Evolutionary conservation across 2,888 invertebrate species (phyloP).

Genomic region (Notocelia uddmanniana): DNA sequence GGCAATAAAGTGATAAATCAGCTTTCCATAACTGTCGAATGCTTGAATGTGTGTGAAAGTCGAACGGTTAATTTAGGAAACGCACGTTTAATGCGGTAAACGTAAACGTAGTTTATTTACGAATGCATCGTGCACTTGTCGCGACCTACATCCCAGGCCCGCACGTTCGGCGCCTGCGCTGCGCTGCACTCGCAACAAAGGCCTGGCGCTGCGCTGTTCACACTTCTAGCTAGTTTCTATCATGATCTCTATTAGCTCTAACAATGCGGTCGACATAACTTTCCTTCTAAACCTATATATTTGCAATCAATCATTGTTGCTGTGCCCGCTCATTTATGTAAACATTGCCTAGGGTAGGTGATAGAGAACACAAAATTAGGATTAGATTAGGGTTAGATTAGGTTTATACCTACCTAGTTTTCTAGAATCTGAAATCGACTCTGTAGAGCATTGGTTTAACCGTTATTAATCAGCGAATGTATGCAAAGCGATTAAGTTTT

Average conservation of each 20-base stretch:
- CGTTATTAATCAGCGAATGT: neutral
- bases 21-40: conserved; percentile 16
- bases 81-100: conserved; percentile 26
- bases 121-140: conserved; percentile 72
- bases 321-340: conserved; percentile 58
- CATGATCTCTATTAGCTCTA: conserved; percentile 73
- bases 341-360: conserved; percentile 41
- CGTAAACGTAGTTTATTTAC: conserved; percentile 30
- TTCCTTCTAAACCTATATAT: conserved; percentile 73
- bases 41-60: conserved; percentile 17
- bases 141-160: conserved; percentile 78
- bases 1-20: conserved; percentile 29
- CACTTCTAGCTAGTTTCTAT: conserved; percentile 78
- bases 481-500: neutral
- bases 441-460: neutral
- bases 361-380: conserved; percentile 2
- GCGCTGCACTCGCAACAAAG: conserved; percentile 55
- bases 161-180: conserved; percentile 72
- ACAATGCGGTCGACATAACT: conserved; percentile 81
- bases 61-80: conserved; percentile 41
- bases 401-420: neutral
- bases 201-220: conserved; percentile 42
- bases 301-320: conserved; percentile 60
- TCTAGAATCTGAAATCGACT: neutral
- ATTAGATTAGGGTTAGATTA: neutral